Conservation (phyloP, 2,888 invertebrate genomes). For the Morpho helenor region DNA sequence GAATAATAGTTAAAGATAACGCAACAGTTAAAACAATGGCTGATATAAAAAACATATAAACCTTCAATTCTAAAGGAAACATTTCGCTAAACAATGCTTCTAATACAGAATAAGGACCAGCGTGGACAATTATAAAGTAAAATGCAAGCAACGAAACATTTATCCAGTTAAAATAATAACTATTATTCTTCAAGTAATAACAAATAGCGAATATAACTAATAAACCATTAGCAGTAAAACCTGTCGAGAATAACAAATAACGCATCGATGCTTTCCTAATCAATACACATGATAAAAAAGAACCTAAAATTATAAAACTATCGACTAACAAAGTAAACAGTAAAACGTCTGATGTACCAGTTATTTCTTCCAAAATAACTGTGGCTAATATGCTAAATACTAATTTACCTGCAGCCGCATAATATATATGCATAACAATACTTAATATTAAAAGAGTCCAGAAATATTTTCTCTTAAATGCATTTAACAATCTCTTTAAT, state of each 20-base stretch:
- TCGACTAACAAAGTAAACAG: background rate
- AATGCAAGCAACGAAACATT: background rate
- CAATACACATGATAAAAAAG: slow-evolving; percentile 26
- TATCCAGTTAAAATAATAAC: background rate
- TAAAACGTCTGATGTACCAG: background rate
- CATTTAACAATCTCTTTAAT: slow-evolving; percentile 9
- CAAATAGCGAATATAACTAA: background rate
- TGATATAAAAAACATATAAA: background rate
- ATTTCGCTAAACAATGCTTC: background rate
- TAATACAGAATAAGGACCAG: background rate
- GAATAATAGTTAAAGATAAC: background rate
- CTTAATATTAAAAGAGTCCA: slow-evolving; percentile 20
- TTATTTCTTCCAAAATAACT: slow-evolving; percentile 14
- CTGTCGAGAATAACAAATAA: background rate
- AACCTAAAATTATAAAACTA: slow-evolving; percentile 24
- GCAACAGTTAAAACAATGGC: background rate
- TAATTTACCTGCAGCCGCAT: slow-evolving; percentile 24
- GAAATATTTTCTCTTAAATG: slow-evolving; percentile 20
- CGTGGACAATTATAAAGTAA: background rate
- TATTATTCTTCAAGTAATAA: background rate
- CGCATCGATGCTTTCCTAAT: background rate
- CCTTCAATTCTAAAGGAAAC: background rate
- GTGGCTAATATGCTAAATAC: slow-evolving; percentile 23
- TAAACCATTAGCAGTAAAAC: background rate
- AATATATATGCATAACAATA: slow-evolving; percentile 16